Percentiles rank a stretch among this genome's conserved stretches.
Conservation (phyloP, 2,113 vertebrate genomes). For the Bufo gargarizans region DNA sequence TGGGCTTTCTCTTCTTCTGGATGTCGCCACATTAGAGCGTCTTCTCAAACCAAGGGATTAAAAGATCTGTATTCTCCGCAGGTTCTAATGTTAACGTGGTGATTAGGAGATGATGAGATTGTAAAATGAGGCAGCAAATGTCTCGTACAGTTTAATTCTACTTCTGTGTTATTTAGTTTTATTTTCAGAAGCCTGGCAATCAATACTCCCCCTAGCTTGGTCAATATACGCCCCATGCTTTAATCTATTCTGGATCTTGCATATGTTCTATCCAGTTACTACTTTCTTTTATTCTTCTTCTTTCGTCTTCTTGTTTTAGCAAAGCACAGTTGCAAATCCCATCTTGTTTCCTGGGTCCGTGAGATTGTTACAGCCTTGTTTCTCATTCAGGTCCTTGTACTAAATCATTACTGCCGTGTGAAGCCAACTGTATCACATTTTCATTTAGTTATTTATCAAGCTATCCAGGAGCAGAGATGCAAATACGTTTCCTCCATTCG, state of each 20-base stretch:
- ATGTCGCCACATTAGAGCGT: constrained; percentile 11
- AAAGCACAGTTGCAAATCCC: constrained; percentile 33
- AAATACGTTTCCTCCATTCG: constrained; percentile 45
- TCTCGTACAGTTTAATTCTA: constrained; percentile 40
- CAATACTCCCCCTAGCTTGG: constrained; percentile 45
- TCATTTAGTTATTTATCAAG: constrained; percentile 51
- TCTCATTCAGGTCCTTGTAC: constrained; percentile 40
- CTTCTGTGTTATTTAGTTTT: constrained; percentile 50
- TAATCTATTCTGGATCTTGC: constrained; percentile 44
- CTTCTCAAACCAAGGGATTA: constrained; percentile 11
- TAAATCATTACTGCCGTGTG: constrained; percentile 53
- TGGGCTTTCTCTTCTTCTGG: neutral
- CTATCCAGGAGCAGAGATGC: constrained; percentile 46
- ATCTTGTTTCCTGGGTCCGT: constrained; percentile 52
- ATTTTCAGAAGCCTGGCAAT: constrained; percentile 43
- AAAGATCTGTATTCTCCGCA: constrained; percentile 46
- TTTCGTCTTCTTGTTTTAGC: constrained; percentile 10
- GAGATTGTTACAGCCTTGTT: constrained; percentile 53
- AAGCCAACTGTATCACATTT: constrained; percentile 45
- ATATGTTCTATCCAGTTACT: constrained; percentile 33
- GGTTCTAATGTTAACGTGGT: constrained; percentile 51
- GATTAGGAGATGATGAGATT: constrained; percentile 52
- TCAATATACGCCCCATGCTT: constrained; percentile 41
- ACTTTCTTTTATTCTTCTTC: neutral
- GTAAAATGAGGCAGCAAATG: constrained; percentile 50